Percentiles rank a stretch among this genome's conserved stretches.
These are phyloP conservation scores for Eucriotettix oculatus DNA, from an alignment of 2,888 invertebrate genomes.

Conservation along the genomic window DNA sequence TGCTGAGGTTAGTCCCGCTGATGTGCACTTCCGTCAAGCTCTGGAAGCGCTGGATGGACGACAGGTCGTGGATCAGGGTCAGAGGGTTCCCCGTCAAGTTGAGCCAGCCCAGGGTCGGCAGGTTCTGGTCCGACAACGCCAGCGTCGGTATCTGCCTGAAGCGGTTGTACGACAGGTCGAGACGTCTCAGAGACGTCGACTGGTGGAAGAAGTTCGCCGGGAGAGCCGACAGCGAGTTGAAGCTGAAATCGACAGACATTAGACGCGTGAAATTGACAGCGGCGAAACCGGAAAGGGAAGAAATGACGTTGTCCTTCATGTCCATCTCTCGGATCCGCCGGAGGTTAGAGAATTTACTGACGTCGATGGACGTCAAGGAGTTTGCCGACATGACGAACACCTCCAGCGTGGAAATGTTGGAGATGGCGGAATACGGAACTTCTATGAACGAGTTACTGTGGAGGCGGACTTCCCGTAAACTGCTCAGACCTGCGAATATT, in stretches of 20 bases:
- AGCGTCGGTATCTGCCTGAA: conserved; percentile 64
- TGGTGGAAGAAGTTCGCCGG: conserved; percentile 68
- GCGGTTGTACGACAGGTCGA: conserved; percentile 63
- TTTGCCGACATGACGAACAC: conserved; percentile 8
- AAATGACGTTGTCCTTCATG: conserved; percentile 24
- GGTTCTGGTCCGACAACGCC: conserved; percentile 54
- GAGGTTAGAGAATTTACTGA: conserved; percentile 58
- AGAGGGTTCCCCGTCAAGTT: conserved; percentile 74
- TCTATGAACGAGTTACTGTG: conserved; percentile 56
- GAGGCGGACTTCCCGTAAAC: conserved; percentile 59
- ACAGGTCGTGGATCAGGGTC: conserved; percentile 48
- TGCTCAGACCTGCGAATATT: conserved; percentile 55
- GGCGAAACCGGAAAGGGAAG: conserved; percentile 57
- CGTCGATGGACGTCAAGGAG: conserved; percentile 41
- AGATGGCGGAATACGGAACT: conserved; percentile 61
- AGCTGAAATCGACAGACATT: conserved; percentile 55
- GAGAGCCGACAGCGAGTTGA: conserved; percentile 55
- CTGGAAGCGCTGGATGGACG: conserved; percentile 44
- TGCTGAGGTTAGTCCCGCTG: conserved; percentile 60
- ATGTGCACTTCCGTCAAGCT: conserved; percentile 50
- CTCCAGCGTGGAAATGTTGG: conserved; percentile 54
- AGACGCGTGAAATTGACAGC: conserved; percentile 58
- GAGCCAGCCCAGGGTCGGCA: conserved; percentile 54
- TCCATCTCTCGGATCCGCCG: conserved; percentile 57
- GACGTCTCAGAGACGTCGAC: conserved; percentile 49